Conservation (phyloP, 2,797 vertebrate genomes). For the Brachyrhaphis roseni region DNA sequence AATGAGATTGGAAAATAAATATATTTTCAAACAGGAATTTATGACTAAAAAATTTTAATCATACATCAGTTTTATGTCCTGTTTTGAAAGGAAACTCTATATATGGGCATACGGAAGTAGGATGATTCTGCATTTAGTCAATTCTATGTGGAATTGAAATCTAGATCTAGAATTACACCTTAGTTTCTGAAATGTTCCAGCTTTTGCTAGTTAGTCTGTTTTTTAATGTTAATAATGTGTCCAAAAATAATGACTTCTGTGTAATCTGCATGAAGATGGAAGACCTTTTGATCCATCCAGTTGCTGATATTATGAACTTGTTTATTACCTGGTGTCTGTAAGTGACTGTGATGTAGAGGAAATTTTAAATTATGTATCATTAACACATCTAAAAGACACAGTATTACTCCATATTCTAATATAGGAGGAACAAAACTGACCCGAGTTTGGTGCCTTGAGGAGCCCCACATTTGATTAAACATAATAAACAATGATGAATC, state of each 20-base stretch:
- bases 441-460: not conserved
- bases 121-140: not conserved
- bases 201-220: not conserved
- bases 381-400: not conserved
- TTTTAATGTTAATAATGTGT: not conserved
- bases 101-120: not conserved
- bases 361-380: not conserved
- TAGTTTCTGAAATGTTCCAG: not conserved
- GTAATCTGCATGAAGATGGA: not conserved
- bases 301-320: not conserved
- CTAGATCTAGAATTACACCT: not conserved
- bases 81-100: not conserved
- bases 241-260: not conserved
- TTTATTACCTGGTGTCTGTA: not conserved
- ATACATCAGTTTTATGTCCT: not conserved
- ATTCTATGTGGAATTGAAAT: not conserved
- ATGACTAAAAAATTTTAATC: not conserved
- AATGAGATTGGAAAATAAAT: not conserved
- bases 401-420: not conserved
- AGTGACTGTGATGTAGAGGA: not conserved
- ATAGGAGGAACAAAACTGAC: not conserved
- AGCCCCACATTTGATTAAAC: not conserved
- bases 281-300: not conserved
- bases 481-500: not conserved
- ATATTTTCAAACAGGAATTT: not conserved